Evolutionary conservation across 2,113 vertebrate species (phyloP).

Genomic region (Corvus moneduloides): DNA sequence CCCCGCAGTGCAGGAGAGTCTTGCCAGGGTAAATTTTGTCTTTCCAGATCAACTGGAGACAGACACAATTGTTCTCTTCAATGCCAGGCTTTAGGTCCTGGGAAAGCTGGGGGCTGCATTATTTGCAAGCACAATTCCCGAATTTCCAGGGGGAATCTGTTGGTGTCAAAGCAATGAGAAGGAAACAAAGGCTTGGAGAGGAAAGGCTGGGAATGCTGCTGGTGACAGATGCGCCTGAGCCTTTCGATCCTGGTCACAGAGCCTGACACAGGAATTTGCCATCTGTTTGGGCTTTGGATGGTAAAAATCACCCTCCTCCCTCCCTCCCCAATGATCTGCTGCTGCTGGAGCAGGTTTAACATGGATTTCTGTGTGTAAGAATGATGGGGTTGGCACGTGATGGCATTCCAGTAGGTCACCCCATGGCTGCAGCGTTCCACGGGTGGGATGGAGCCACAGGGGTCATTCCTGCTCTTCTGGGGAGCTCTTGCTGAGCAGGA

Average conservation of each 20-base stretch:
- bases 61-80: background rate
- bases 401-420: background rate
- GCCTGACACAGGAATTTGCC: constrained; percentile 25
- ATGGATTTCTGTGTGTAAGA: background rate
- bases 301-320: background rate
- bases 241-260: constrained; percentile 9
- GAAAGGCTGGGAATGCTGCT: background rate
- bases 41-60: background rate
- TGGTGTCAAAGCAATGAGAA: constrained; percentile 36
- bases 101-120: background rate
- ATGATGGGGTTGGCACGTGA: background rate
- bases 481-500: background rate
- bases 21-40: background rate
- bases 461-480: background rate
- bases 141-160: constrained; percentile 27
- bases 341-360: background rate
- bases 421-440: background rate
- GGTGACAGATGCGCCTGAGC: constrained; percentile 1
- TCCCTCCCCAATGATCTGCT: background rate
- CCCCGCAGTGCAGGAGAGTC: background rate
- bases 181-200: constrained; percentile 35
- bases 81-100: background rate
- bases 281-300: constrained; percentile 32
- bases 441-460: background rate
- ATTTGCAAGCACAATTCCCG: constrained; percentile 35